Evolutionary conservation across 2,888 invertebrate genomes (phyloP).

Genomic region (Holacanthella duospinosa): DNA sequence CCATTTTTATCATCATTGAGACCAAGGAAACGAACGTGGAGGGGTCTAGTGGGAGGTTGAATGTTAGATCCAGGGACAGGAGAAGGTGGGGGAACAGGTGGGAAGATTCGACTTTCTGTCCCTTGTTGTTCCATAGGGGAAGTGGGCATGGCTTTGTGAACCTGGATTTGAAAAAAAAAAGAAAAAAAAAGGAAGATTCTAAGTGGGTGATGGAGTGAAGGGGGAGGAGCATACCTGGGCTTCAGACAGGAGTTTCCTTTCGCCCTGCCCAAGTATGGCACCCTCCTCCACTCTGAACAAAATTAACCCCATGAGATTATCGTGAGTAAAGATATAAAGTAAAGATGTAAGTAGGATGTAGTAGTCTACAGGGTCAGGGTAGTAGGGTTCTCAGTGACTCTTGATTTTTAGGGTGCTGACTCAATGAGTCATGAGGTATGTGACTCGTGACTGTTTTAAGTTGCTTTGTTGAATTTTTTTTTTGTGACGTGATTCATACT

Average conservation of each 20-base stretch:
- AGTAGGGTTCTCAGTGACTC: too few relatives aligned
- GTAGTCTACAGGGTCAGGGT: neutral
- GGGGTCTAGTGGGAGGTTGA: constrained; percentile 22
- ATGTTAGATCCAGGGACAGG: constrained; percentile 17
- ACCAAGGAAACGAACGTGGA: constrained; percentile 37
- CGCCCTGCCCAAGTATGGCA: constrained; percentile 17
- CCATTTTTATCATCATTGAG: constrained; percentile 49
- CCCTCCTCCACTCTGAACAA: constrained; percentile 13
- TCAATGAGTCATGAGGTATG: too few relatives aligned
- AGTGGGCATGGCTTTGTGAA: constrained; percentile 83
- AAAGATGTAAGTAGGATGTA: neutral
- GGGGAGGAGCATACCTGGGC: constrained; percentile 15
- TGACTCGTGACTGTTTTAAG: neutral
- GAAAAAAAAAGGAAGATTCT: neutral
- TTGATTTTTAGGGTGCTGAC: too few relatives aligned
- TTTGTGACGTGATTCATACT: too few relatives aligned
- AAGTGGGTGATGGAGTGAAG: neutral
- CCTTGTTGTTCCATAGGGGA: constrained; percentile 68
- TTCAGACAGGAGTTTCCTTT: constrained; percentile 19
- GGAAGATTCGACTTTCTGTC: constrained; percentile 42
- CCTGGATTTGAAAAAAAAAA: constrained; percentile 16
- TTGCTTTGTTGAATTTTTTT: neutral
- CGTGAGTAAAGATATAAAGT: too few relatives aligned
- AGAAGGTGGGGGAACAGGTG: constrained; percentile 37
- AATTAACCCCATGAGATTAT: too few relatives aligned